Evolutionary conservation across 2,888 invertebrate species (phyloP).

Genomic region (Lepidochitona cinerea): DNA sequence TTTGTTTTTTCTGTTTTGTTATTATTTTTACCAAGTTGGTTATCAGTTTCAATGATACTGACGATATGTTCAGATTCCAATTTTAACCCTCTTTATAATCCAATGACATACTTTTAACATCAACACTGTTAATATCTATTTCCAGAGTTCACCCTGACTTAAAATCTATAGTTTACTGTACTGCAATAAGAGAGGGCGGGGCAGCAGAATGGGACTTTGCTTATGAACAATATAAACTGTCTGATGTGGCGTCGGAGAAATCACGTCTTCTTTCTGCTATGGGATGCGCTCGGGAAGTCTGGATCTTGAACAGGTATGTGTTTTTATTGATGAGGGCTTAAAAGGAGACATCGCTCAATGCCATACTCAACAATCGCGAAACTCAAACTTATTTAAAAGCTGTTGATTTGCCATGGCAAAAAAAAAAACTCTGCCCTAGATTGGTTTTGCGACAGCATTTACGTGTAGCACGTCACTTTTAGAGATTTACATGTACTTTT

Average conservation of each 20-base stretch:
- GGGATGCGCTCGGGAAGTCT: slow-evolving; percentile 79
- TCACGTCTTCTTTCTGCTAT: slow-evolving; percentile 78
- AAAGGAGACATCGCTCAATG: no score
- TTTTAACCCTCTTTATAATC: neutral
- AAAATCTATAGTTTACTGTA: slow-evolving; percentile 81
- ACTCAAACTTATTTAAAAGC: no score
- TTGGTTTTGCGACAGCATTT: no score
- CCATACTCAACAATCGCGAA: no score
- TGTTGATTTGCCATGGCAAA: no score
- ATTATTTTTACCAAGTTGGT: neutral
- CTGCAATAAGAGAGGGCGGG: slow-evolving; percentile 78
- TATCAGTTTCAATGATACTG: neutral
- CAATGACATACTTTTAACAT: neutral
- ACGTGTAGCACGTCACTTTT: no score
- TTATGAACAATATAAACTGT: slow-evolving; percentile 77
- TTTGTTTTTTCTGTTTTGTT: neutral
- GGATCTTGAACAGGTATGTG: slow-evolving; percentile 72
- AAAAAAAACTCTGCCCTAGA: no score
- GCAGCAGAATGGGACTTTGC: slow-evolving; percentile 83
- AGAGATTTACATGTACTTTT: no score
- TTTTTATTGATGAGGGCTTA: no score
- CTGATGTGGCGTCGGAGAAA: slow-evolving; percentile 81
- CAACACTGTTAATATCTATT: neutral
- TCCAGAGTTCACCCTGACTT: slow-evolving; percentile 74
- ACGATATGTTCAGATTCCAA: neutral